These are phyloP conservation scores for Heliornis fulica DNA, from an alignment of 2,113 vertebrate genomes.

Conservation along the genomic window DNA sequence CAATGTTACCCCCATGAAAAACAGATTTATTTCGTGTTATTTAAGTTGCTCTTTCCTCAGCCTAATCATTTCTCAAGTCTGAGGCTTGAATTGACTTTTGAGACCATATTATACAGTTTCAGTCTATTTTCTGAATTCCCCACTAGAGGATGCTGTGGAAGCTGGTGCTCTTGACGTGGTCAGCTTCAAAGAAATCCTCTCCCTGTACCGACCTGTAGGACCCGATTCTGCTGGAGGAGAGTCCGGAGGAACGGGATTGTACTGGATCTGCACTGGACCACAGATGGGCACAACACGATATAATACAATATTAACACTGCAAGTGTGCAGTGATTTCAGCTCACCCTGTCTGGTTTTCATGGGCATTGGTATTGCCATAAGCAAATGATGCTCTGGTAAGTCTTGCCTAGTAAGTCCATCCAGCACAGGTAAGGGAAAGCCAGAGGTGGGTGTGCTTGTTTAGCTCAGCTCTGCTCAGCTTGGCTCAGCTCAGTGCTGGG, in stretches of 20 bases:
- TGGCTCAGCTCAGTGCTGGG: background rate
- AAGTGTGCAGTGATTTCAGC: background rate
- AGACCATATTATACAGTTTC: background rate
- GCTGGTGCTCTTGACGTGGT: fast-evolving
- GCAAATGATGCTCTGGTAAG: no score
- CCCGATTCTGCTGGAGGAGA: fast-evolving
- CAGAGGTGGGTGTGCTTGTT: background rate
- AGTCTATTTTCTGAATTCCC: background rate
- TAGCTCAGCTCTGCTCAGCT: background rate
- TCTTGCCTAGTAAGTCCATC: background rate
- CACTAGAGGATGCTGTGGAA: background rate
- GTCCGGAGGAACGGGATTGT: background rate
- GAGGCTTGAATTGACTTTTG: background rate
- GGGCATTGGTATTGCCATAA: background rate
- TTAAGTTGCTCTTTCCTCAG: background rate
- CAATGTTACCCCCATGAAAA: background rate
- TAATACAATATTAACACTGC: no score
- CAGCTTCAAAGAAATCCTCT: no score
- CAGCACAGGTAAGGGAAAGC: background rate
- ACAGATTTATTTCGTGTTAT: fast-evolving
- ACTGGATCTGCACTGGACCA: fast-evolving
- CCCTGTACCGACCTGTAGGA: background rate
- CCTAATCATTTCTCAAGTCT: fast-evolving
- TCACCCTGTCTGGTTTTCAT: background rate
- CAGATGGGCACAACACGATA: background rate